A percentile compares a stretch with the other conserved stretches of the same genome.
phyloP scores from a whole-genome alignment of 2,888 invertebrate genomes.

The Orthosia gothica region DNA sequence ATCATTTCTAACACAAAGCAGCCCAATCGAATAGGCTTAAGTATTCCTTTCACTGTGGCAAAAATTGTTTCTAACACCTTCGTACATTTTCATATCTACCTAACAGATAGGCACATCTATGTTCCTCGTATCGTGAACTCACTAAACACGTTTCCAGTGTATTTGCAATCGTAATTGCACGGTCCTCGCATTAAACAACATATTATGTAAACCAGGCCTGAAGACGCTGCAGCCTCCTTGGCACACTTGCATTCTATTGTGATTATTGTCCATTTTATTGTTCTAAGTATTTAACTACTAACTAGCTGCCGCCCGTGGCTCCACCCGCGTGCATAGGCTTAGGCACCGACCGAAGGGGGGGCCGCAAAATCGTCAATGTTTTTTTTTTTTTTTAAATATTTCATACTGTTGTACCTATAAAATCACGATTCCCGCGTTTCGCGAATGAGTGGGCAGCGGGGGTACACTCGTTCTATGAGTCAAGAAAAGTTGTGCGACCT shows the following conservation, averaged over 20 bases:
- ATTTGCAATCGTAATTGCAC: conserved; percentile 57
- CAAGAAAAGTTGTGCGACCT: no score
- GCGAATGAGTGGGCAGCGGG: no score
- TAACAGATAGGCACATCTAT: background rate
- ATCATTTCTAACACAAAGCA: background rate
- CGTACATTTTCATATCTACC: conserved; percentile 3
- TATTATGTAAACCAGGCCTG: conserved; percentile 54
- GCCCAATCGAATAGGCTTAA: no score
- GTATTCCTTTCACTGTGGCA: no score
- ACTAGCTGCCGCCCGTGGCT: no score
- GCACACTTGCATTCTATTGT: conserved; percentile 55
- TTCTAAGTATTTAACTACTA: background rate
- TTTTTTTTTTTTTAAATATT: no score
- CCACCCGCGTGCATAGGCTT: no score
- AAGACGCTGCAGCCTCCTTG: conserved; percentile 64
- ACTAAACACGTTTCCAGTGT: conserved; percentile 43
- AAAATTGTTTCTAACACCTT: background rate
- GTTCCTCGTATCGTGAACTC: conserved; percentile 30
- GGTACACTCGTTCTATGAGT: no score
- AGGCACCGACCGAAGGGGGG: no score
- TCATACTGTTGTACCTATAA: no score
- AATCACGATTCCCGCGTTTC: no score
- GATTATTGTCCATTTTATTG: conserved; percentile 29
- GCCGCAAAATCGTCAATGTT: no score
- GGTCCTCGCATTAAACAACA: conserved; percentile 51